Conservation (phyloP, 2,888 invertebrate genomes). For the Ommatoiulus sabulosus region DNA sequence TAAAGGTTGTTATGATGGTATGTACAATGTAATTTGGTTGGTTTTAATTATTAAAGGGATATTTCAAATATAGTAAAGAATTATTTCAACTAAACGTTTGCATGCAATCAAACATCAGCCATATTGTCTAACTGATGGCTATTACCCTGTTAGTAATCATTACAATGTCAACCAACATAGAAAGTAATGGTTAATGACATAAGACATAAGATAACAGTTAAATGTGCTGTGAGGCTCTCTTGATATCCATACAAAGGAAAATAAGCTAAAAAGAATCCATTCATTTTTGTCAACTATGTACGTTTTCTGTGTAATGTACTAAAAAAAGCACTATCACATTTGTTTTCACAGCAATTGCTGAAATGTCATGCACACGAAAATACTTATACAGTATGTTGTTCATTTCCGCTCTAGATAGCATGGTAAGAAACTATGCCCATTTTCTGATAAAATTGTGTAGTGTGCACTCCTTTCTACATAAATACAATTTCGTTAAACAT, state of each 20-base stretch:
- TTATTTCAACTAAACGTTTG: background rate
- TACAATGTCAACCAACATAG: background rate
- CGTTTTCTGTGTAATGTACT: background rate
- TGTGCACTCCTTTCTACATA: too few relatives aligned
- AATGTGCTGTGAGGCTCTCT: background rate
- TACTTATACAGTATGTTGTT: too few relatives aligned
- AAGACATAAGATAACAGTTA: background rate
- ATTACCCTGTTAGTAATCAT: conserved; percentile 30
- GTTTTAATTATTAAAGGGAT: background rate
- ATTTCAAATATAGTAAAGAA: conserved; percentile 6
- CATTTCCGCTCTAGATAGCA: too few relatives aligned
- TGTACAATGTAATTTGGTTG: background rate
- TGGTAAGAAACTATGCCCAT: too few relatives aligned
- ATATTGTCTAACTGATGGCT: background rate
- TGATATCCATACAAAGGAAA: background rate
- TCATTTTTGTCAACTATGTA: background rate
- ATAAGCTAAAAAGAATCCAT: background rate
- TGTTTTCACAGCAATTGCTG: too few relatives aligned
- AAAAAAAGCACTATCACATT: too few relatives aligned
- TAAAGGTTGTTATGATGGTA: background rate
- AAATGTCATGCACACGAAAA: too few relatives aligned
- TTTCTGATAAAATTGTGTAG: too few relatives aligned
- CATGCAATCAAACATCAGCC: conserved; percentile 27
- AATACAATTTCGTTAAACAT: too few relatives aligned
- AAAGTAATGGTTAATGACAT: background rate